These are phyloP conservation scores for Andrena cerasifolii DNA, from an alignment of 1,140 invertebrate species.

Conservation along the genomic window DNA sequence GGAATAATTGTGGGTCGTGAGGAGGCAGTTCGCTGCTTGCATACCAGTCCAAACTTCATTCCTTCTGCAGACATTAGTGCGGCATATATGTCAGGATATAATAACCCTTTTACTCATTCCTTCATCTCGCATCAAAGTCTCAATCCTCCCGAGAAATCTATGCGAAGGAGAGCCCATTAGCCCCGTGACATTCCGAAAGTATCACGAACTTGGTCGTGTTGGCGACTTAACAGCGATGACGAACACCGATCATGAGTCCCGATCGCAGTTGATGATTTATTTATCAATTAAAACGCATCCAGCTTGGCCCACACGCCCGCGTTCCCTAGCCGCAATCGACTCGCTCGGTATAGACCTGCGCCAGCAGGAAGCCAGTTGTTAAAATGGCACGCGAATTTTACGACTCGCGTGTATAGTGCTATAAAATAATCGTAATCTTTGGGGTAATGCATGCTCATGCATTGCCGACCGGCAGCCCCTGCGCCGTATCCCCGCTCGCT, in stretches of 20 bases:
- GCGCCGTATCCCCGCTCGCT: conserved; percentile 22
- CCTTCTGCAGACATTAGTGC: too few relatives aligned
- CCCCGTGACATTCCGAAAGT: too few relatives aligned
- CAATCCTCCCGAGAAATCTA: too few relatives aligned
- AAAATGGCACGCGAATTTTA: conserved; percentile 70
- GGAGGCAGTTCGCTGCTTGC: too few relatives aligned
- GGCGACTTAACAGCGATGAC: conserved; percentile 27
- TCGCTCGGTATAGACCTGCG: conserved; percentile 40
- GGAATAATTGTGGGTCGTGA: too few relatives aligned
- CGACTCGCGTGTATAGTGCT: conserved; percentile 65
- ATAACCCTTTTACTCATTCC: too few relatives aligned
- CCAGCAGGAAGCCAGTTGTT: conserved; percentile 69
- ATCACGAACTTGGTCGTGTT: too few relatives aligned
- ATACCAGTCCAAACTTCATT: too few relatives aligned
- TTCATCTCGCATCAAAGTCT: too few relatives aligned
- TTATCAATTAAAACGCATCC: conserved; percentile 65
- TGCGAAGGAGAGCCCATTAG: too few relatives aligned
- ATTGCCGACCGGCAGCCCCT: conserved; percentile 66
- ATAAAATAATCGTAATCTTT: conserved; percentile 72
- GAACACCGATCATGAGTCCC: conserved; percentile 53
- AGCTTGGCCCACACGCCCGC: conserved; percentile 37
- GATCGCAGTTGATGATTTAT: conserved; percentile 60
- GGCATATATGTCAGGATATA: too few relatives aligned
- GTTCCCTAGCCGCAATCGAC: conserved; percentile 34
- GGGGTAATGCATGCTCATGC: conserved; percentile 64